A percentile compares a stretch with the other conserved stretches of the same genome.
Conservation (phyloP, 2,888 invertebrate species). For the Esperia sulphurella region DNA sequence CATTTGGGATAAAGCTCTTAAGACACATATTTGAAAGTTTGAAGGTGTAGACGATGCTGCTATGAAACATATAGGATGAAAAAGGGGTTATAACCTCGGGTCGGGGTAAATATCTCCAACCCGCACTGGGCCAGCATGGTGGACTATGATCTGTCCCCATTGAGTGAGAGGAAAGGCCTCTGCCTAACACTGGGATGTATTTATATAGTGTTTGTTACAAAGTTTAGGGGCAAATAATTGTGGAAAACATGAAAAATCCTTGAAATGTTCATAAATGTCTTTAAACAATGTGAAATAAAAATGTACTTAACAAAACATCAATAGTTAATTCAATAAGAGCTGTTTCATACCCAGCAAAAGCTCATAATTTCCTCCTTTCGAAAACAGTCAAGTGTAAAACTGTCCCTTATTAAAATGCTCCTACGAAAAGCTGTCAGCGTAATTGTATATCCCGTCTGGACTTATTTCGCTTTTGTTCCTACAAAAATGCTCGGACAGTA, state of each 20-base stretch:
- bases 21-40: constrained; percentile 2
- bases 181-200: too few species aligned
- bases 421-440: constrained; percentile 27
- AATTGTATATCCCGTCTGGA: constrained; percentile 22
- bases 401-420: constrained; percentile 48
- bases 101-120: too few species aligned
- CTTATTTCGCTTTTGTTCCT: constrained; percentile 14
- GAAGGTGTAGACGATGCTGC: not conserved
- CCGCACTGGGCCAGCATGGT: too few species aligned
- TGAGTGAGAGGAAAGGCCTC: too few species aligned
- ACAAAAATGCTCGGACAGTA: constrained; percentile 7
- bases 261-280: too few species aligned
- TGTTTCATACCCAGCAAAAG: constrained; percentile 40
- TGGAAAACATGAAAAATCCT: too few species aligned
- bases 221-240: too few species aligned
- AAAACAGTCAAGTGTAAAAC: constrained; percentile 44
- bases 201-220: too few species aligned
- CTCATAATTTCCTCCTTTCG: constrained; percentile 42
- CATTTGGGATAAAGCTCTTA: constrained; percentile 35
- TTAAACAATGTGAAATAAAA: not conserved
- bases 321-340: constrained; percentile 31
- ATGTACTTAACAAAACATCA: constrained; percentile 10
- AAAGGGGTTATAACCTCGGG: too few species aligned
- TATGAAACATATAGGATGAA: too few species aligned
- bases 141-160: too few species aligned